Percentiles rank a stretch among this genome's conserved stretches.
Conservation (phyloP, 2,113 vertebrate species). For the Dicentrarchus labrax region DNA sequence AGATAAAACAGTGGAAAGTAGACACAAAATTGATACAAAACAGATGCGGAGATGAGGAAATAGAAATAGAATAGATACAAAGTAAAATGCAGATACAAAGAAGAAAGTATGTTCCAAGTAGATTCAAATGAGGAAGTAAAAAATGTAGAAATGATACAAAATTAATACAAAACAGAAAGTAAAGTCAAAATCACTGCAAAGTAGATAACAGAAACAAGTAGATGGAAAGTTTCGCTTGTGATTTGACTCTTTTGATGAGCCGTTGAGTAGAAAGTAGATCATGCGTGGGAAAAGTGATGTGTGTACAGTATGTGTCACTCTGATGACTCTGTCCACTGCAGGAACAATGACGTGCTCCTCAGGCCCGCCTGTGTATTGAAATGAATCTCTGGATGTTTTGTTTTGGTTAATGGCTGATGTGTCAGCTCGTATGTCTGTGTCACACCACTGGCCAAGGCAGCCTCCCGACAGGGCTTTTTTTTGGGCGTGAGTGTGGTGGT, state of each 20-base stretch:
- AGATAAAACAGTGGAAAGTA: neutral
- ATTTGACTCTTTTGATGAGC: neutral
- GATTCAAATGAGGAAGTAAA: neutral
- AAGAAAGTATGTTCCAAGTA: no score
- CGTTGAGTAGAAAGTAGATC: neutral
- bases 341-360: conserved; percentile 22
- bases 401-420: conserved; percentile 70
- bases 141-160: neutral
- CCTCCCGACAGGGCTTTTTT: conserved; percentile 82
- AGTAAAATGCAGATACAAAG: neutral
- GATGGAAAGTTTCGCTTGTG: neutral
- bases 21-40: neutral
- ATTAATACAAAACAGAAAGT: neutral
- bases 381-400: conserved; percentile 69
- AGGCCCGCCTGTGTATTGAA: conserved; percentile 25
- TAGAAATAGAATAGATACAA: neutral
- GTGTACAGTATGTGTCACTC: neutral
- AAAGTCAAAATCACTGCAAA: neutral
- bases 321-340: conserved; percentile 18
- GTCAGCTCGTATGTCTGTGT: conserved; percentile 80
- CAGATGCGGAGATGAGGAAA: neutral
- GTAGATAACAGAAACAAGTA: neutral
- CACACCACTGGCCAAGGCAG: conserved; percentile 84
- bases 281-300: neutral
- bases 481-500: conserved; percentile 22